These are phyloP conservation scores for Psittacula echo DNA, from an alignment of 2,797 vertebrate species.

Conservation along the genomic window DNA sequence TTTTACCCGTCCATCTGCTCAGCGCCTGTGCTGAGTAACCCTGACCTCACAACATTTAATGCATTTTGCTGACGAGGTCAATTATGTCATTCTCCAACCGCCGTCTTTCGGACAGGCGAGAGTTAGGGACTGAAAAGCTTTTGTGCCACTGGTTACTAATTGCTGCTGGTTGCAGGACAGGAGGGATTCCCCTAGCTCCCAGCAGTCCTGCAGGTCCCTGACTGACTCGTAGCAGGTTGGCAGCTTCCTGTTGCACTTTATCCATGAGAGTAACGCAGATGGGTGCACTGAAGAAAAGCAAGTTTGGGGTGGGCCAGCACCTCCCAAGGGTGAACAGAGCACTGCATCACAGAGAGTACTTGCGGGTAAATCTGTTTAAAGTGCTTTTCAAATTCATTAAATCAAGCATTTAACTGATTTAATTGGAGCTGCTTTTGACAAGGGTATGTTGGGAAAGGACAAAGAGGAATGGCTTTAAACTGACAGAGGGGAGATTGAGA, in stretches of 20 bases:
- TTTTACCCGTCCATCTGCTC: neutral
- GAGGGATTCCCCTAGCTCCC: neutral
- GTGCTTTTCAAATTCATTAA: neutral
- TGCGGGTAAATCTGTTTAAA: neutral
- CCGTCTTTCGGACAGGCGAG: rapidly evolving
- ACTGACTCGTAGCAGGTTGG: neutral
- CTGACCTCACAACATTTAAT: rapidly evolving
- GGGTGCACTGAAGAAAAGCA: neutral
- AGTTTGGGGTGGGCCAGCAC: neutral
- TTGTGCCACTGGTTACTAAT: neutral
- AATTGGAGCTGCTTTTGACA: neutral
- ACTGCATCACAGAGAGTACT: neutral
- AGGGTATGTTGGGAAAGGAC: neutral
- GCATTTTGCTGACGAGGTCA: neutral
- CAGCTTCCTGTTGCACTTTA: neutral
- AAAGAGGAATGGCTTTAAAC: neutral
- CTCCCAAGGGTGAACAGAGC: neutral
- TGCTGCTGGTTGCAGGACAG: neutral
- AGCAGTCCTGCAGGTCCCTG: neutral
- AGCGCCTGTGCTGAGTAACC: rapidly evolving
- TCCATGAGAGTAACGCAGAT: neutral
- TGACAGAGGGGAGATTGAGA: neutral
- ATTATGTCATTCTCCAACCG: neutral
- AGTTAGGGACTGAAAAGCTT: neutral
- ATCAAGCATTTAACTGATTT: neutral